Conservation (phyloP, 64 coral and sea anemone species). For the Cladopsammia gracilis region DNA sequence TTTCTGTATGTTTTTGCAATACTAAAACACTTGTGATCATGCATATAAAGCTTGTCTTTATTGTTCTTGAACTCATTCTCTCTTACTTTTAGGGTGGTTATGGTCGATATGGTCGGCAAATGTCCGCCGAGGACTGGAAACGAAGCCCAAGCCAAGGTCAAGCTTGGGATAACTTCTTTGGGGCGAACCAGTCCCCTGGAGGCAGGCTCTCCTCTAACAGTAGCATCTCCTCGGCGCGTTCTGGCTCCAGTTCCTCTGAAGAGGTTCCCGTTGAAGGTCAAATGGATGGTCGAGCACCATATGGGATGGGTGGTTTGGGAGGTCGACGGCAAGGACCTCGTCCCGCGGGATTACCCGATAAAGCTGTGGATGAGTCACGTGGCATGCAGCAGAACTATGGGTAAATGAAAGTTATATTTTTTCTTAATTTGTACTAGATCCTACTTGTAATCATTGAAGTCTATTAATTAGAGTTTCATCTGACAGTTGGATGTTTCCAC, state of each 20-base stretch:
- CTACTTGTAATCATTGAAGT: too few relatives aligned
- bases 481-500: too few relatives aligned
- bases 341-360: slow-evolving; percentile 24
- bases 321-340: slow-evolving; percentile 29
- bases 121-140: slow-evolving; percentile 76
- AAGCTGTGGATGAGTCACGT: slow-evolving; percentile 24
- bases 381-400: slow-evolving; percentile 14
- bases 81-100: slow-evolving; percentile 6
- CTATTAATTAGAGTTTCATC: too few relatives aligned
- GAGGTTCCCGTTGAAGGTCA: slow-evolving; percentile 46
- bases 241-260: slow-evolving; percentile 64
- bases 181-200: slow-evolving; percentile 41
- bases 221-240: slow-evolving; percentile 60
- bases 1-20: too few relatives aligned
- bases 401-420: not conserved
- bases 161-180: slow-evolving; percentile 67
- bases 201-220: slow-evolving; percentile 47
- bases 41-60: not conserved
- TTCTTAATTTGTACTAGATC: not conserved
- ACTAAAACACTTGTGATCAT: too few relatives aligned
- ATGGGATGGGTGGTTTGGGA: slow-evolving; percentile 25
- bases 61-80: not conserved
- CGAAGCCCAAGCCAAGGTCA: slow-evolving; percentile 27
- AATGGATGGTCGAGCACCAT: not conserved
- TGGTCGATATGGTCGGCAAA: slow-evolving; percentile 66